Evolutionary conservation across 2,113 vertebrate species (phyloP), one percentile per base, ranked within the genome.

Genomic region (Hydropotes inermis): DNA sequence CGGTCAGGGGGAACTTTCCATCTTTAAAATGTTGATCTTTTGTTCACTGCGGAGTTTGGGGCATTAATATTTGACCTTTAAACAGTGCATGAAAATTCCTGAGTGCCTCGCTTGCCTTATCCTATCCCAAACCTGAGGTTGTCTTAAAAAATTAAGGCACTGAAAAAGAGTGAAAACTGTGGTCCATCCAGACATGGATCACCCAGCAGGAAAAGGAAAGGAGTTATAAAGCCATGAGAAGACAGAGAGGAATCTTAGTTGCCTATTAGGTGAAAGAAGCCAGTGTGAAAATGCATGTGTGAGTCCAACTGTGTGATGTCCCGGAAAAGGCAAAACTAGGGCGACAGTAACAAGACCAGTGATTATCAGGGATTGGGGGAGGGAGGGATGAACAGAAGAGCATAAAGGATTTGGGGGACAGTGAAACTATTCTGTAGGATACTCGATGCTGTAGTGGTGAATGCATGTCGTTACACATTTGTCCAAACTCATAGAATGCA

Each of bases 241-340:
- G 50, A 36, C 13, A 21, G 0, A 1, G 17, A 58, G 27, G 36
- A 57, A 13, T 36, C 27, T 78, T 76, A 23, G 39, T 5, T n/a
- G 85, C 55, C 30, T 2, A 23, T 11, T 11, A 52, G 87, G 27
- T 16, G 21, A 33, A 85, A 74, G 58, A 89, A 57, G n/a, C 36
- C 58, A 16, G 39, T 14, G n/a, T 15, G 8, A 81, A 84, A 33
- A 60, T 6, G 23, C 28, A 83, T 86, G 2, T 15, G 15, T 15
- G 60, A 74, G 54, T 88, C 61, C 54, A 21, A 14, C 30, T 30
- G 23, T 4, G 27, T 16, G 27, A 36, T 58, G 55, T 91, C 89
- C 27, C 86, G 45, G 76, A 79, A 94, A 84, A 87, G 61, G 23
- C 47, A 83, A 36, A 64, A 39, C 55, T 55, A 90, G 2, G 16